These are phyloP conservation scores for Saguinus imperator DNA, from an alignment of 2,113 vertebrate species.

Conservation along the genomic window DNA sequence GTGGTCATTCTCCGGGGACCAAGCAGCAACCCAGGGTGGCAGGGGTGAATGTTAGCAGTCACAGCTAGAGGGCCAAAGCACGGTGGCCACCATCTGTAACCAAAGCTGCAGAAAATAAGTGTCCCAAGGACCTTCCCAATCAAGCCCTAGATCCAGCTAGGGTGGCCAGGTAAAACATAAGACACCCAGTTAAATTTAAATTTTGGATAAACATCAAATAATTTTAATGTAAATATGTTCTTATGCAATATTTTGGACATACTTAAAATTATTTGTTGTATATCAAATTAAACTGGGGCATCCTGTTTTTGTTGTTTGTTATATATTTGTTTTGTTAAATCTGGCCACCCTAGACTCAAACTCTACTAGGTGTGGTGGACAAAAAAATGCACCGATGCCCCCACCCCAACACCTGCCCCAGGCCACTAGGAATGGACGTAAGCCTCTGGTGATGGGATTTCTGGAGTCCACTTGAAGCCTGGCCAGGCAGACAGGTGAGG, in stretches of 20 bases:
- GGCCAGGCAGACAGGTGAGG: not conserved
- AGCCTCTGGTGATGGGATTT: not conserved
- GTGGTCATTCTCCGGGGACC: too few relatives aligned
- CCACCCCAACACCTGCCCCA: not conserved
- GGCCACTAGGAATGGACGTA: not conserved
- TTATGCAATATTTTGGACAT: not conserved
- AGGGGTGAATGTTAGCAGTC: too few relatives aligned
- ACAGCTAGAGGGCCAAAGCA: not conserved
- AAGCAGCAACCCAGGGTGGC: not conserved
- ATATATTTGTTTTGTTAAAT: conserved; percentile 12
- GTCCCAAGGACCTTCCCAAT: not conserved
- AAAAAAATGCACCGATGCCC: not conserved
- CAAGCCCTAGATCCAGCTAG: not conserved
- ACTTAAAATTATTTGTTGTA: not conserved
- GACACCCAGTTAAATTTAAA: not conserved
- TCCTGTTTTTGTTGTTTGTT: not conserved
- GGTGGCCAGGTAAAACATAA: not conserved
- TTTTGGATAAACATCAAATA: not conserved
- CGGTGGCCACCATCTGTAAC: not conserved
- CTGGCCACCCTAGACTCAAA: not conserved
- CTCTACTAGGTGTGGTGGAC: not conserved
- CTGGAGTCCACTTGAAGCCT: not conserved
- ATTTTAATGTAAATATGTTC: not conserved
- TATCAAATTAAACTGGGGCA: not conserved
- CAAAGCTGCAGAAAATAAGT: not conserved